Evolutionary conservation across 2,113 vertebrate species (phyloP).

Genomic region (Ailurus styani): DNA sequence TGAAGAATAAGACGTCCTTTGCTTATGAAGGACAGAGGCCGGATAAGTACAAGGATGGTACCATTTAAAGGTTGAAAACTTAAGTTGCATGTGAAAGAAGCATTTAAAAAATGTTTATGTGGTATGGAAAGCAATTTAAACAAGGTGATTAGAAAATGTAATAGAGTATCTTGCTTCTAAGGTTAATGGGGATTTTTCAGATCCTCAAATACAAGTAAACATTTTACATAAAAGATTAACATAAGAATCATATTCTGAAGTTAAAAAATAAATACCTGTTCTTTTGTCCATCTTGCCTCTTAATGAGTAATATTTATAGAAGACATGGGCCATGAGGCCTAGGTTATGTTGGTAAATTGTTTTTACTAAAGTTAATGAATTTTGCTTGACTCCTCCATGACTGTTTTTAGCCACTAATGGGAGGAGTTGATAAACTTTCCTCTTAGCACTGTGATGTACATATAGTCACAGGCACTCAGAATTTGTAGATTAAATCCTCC

Average conservation of each 20-base stretch:
- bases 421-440: neutral
- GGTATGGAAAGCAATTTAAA: neutral
- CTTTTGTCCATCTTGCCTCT: neutral
- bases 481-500: neutral
- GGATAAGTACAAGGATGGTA: neutral
- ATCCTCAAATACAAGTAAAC: slow-evolving; percentile 19
- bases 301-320: neutral
- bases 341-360: neutral
- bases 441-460: neutral
- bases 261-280: neutral
- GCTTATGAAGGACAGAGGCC: neutral
- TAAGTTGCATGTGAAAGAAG: slow-evolving; percentile 1
- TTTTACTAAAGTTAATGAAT: neutral
- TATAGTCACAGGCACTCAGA: neutral
- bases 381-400: neutral
- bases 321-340: neutral
- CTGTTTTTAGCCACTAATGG: neutral
- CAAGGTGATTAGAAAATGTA: slow-evolving; percentile 9
- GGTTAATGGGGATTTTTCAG: neutral
- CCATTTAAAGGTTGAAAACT: neutral
- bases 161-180: neutral
- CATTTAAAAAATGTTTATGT: neutral
- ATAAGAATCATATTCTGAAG: neutral
- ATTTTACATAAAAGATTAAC: slow-evolving; percentile 17
- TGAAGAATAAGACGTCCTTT: neutral